Evolutionary conservation across 1,140 invertebrate species (phyloP).

Genomic region (Atta colombica): DNA sequence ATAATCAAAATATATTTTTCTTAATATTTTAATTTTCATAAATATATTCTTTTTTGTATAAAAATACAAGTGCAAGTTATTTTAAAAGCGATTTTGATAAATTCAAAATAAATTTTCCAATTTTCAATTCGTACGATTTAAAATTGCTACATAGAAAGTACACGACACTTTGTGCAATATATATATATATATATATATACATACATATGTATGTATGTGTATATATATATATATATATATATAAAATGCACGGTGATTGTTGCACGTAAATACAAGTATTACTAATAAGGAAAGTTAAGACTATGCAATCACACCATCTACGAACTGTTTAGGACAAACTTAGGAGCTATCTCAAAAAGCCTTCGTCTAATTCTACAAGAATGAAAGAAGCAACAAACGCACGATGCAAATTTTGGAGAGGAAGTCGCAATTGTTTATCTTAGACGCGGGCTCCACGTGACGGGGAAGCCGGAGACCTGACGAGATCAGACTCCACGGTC

Average conservation of each 20-base stretch:
- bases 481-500: conserved; percentile 3
- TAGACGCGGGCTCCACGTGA: conserved; percentile 41
- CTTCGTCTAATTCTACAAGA: conserved; percentile 2
- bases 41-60: neutral
- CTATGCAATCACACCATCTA: neutral
- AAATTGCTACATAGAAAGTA: neutral
- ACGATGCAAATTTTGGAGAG: conserved; percentile 20
- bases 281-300: neutral
- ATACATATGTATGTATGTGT: too few relatives aligned
- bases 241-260: neutral
- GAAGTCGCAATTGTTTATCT: conserved; percentile 29
- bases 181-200: neutral
- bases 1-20: neutral
- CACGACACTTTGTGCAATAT: neutral
- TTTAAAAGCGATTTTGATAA: neutral
- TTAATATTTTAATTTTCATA: neutral
- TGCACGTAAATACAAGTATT: conserved; percentile 5
- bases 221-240: neutral
- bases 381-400: neutral
- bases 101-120: neutral
- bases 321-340: neutral
- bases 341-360: neutral
- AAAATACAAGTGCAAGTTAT: neutral
- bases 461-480: conserved; percentile 1
- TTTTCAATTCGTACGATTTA: neutral